phyloP scores from a whole-genome alignment of 2,113 vertebrate species.

The Trichomycterus rosablanca region DNA sequence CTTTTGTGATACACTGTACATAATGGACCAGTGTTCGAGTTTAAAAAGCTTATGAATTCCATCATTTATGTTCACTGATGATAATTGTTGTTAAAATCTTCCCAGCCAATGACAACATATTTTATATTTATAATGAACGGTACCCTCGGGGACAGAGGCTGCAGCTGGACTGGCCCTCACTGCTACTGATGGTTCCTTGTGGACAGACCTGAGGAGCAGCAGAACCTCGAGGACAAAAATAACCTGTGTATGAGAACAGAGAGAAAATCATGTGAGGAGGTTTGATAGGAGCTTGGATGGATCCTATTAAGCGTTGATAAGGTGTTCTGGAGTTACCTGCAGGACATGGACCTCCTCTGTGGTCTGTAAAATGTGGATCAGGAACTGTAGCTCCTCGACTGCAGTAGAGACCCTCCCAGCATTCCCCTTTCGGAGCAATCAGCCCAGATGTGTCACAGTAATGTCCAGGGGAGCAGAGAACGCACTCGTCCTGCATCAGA shows the following conservation, averaged over 20 bases:
- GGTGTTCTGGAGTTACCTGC: slow-evolving; percentile 67
- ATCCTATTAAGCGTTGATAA: neutral
- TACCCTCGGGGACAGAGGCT: slow-evolving; percentile 80
- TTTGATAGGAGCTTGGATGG: slow-evolving; percentile 9
- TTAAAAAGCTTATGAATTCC: too few relatives aligned
- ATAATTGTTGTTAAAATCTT: too few relatives aligned
- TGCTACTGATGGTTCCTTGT: slow-evolving; percentile 71
- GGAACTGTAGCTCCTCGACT: slow-evolving; percentile 60
- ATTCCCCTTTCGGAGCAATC: slow-evolving; percentile 68
- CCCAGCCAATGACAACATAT: too few relatives aligned
- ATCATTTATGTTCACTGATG: too few relatives aligned
- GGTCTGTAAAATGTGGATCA: slow-evolving; percentile 57
- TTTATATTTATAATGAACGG: too few relatives aligned
- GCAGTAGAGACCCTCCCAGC: slow-evolving; percentile 82
- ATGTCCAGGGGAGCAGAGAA: slow-evolving; percentile 67
- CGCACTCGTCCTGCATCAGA: slow-evolving; percentile 64
- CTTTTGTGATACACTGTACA: too few relatives aligned
- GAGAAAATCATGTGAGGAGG: slow-evolving; percentile 8
- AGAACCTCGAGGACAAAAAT: slow-evolving; percentile 79
- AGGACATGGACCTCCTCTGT: slow-evolving; percentile 71
- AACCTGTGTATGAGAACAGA: slow-evolving; percentile 60
- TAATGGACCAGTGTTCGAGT: too few relatives aligned
- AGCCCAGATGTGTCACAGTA: slow-evolving; percentile 75
- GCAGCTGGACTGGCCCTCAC: slow-evolving; percentile 66
- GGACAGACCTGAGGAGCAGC: slow-evolving; percentile 71